phyloP scores from a whole-genome alignment of 2,888 invertebrate species.

The Acanthopleura granulata region DNA sequence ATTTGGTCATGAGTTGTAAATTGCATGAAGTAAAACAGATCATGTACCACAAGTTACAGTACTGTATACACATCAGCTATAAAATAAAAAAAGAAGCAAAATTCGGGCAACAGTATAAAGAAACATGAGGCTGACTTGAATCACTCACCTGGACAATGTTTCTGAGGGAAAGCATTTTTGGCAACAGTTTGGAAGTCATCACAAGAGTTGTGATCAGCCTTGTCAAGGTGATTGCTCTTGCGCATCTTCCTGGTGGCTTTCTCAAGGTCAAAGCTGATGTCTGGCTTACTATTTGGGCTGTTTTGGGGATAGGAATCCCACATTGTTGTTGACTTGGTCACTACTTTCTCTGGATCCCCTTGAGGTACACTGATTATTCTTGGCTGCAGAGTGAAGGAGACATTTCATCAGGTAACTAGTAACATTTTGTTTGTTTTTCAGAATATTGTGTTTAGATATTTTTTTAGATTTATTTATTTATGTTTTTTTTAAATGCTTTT shows the following conservation, averaged over 20 bases:
- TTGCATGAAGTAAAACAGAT: too few species aligned
- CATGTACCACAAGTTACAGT: too few species aligned
- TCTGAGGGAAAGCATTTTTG: slow-evolving; percentile 35
- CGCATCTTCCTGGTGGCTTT: slow-evolving; percentile 44
- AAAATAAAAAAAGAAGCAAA: too few species aligned
- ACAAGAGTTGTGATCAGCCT: slow-evolving; percentile 55
- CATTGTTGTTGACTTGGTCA: slow-evolving; percentile 49
- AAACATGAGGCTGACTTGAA: too few species aligned
- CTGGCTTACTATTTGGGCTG: not conserved
- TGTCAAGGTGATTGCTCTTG: slow-evolving; percentile 57
- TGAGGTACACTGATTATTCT: slow-evolving; percentile 58
- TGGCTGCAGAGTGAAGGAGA: slow-evolving; percentile 40
- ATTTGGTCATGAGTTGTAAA: too few species aligned
- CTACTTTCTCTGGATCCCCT: slow-evolving; percentile 57
- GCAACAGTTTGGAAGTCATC: slow-evolving; percentile 55
- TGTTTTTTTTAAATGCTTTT: too few species aligned
- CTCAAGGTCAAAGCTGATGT: slow-evolving; percentile 41
- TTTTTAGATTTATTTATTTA: too few species aligned
- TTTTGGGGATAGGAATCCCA: slow-evolving; percentile 43
- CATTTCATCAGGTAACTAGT: not conserved
- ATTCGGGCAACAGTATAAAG: too few species aligned
- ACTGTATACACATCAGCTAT: too few species aligned
- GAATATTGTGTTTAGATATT: slow-evolving; percentile 15
- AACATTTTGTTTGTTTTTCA: too few species aligned
- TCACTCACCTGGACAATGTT: slow-evolving; percentile 9